These are phyloP conservation scores for Gallinago media DNA, from an alignment of 2,113 vertebrate genomes.

Conservation along the genomic window DNA sequence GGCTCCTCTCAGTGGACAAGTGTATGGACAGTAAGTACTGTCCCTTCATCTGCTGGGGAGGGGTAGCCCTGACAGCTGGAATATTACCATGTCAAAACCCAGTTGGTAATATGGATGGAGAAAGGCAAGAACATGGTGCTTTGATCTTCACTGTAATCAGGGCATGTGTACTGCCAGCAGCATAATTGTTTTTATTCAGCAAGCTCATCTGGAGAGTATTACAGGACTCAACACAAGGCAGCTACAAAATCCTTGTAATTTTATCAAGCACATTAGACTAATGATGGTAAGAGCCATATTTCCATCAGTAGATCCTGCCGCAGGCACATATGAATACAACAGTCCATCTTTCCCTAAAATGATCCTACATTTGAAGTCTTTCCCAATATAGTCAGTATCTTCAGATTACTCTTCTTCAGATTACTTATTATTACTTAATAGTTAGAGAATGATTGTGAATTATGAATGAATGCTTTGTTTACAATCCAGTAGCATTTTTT, in stretches of 20 bases:
- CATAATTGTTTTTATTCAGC: conserved; percentile 4
- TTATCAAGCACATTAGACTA: conserved; percentile 1
- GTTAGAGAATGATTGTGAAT: neutral
- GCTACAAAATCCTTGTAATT: conserved; percentile 22
- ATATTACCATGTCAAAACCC: neutral
- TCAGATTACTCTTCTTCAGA: neutral
- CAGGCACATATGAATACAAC: neutral
- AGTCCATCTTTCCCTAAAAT: neutral
- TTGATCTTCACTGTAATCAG: conserved; percentile 13
- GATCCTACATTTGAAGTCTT: neutral
- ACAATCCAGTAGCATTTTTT: neutral
- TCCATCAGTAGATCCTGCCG: neutral
- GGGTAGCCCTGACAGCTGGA: neutral
- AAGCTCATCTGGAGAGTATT: neutral
- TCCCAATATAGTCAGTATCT: neutral
- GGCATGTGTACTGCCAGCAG: neutral
- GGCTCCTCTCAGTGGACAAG: neutral
- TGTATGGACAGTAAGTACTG: neutral
- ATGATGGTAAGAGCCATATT: neutral
- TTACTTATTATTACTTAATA: neutral
- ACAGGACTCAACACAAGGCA: neutral
- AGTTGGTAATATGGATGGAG: neutral
- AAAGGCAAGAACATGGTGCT: neutral
- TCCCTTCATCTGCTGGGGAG: neutral
- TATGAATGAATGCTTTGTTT: conserved; percentile 20